A percentile compares a stretch with the other conserved stretches of the same genome.
phyloP scores from a whole-genome alignment of 2,113 vertebrate genomes.

The Cariama cristata region DNA sequence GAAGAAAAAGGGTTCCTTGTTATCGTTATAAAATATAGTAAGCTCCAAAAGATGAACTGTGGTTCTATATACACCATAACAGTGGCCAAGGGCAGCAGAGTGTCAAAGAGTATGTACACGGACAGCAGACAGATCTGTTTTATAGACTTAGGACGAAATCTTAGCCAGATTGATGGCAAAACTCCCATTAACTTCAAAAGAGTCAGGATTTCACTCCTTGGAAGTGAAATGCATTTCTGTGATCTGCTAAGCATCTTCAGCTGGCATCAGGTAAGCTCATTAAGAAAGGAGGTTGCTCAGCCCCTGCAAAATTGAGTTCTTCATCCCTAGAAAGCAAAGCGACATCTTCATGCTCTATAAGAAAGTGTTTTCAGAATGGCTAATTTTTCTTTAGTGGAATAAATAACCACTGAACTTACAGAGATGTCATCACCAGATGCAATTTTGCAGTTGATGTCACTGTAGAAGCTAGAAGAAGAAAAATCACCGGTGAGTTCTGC shows the following conservation, averaged over 20 bases:
- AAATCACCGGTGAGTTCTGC: not conserved
- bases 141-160: not conserved
- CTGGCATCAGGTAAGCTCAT: not conserved
- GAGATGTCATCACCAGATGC: slow-evolving; percentile 32
- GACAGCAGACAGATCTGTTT: not conserved
- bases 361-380: not conserved
- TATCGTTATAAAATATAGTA: not conserved
- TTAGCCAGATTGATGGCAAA: not conserved
- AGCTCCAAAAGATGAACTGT: not conserved
- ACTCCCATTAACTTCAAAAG: not conserved
- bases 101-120: not conserved
- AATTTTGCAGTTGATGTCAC: slow-evolving; percentile 1
- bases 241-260: not conserved
- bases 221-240: not conserved
- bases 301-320: not conserved
- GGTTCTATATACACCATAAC: not conserved
- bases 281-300: not conserved
- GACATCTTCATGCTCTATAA: not conserved
- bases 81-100: not conserved
- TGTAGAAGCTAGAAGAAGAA: not conserved
- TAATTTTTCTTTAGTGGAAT: not conserved
- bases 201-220: not conserved
- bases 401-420: not conserved
- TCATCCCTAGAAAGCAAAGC: slow-evolving; percentile 12
- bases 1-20: not conserved